Conservation (phyloP, 2,888 invertebrate genomes). For the Luffia ferchaultella region DNA sequence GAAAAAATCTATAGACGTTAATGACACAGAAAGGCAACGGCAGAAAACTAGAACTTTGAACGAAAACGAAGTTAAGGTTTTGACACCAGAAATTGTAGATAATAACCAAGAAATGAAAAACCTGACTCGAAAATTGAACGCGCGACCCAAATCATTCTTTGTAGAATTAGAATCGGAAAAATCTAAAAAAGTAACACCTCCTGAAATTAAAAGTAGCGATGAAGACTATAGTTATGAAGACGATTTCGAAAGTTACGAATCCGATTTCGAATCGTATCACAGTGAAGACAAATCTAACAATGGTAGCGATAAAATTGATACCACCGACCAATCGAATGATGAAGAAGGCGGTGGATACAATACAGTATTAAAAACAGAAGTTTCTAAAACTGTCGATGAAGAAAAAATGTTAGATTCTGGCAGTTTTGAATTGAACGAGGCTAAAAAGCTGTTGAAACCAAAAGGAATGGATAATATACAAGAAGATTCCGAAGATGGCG, state of each 20-base stretch:
- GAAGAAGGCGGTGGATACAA: slow-evolving; percentile 10
- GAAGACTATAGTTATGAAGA: slow-evolving; percentile 56
- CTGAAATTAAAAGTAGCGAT: neutral
- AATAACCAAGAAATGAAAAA: slow-evolving; percentile 47
- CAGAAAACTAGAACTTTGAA: slow-evolving; percentile 49
- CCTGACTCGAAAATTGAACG: slow-evolving; percentile 29
- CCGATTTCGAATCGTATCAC: slow-evolving; percentile 56
- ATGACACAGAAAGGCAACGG: slow-evolving; percentile 26
- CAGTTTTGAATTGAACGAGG: slow-evolving; percentile 47
- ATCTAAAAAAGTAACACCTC: neutral
- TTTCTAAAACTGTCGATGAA: slow-evolving; percentile 34
- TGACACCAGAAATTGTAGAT: slow-evolving; percentile 33
- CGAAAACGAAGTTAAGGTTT: slow-evolving; percentile 47
- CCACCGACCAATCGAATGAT: slow-evolving; percentile 11
- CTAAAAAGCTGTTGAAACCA: slow-evolving; percentile 29
- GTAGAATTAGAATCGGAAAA: slow-evolving; percentile 31
- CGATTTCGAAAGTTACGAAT: slow-evolving; percentile 61
- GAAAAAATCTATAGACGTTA: slow-evolving; percentile 1
- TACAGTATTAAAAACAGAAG: slow-evolving; percentile 12
- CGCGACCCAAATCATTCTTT: slow-evolving; percentile 49
- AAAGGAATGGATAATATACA: slow-evolving; percentile 33
- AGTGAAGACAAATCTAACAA: slow-evolving; percentile 20
- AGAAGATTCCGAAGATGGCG: slow-evolving; percentile 28
- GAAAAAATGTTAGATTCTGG: slow-evolving; percentile 56
- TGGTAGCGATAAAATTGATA: slow-evolving; percentile 1